These are phyloP conservation scores for Palythoa grandis DNA, from an alignment of 92 coral and sea anemone species.

Conservation along the genomic window DNA sequence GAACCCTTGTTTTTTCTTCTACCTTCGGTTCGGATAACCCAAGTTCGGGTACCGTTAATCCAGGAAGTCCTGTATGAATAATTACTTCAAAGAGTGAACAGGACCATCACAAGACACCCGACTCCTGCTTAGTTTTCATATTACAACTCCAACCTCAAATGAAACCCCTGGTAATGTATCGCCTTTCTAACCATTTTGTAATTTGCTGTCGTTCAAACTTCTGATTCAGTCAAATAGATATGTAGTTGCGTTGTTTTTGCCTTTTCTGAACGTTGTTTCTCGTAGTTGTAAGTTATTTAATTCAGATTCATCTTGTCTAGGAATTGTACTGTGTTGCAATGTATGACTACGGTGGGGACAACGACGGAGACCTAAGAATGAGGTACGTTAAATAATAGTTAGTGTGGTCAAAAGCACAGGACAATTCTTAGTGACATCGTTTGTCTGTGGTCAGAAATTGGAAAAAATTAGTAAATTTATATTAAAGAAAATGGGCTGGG, in stretches of 20 bases:
- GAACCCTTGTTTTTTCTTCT: too few species aligned
- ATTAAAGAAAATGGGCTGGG: too few species aligned
- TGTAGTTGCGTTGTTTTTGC: not conserved
- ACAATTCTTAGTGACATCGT: not conserved
- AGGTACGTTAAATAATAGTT: constrained; percentile 52
- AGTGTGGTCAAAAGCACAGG: not conserved
- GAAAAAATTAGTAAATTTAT: not conserved
- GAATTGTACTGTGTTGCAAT: constrained; percentile 73
- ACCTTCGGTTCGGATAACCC: too few species aligned
- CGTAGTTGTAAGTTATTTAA: not conserved
- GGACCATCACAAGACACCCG: too few species aligned
- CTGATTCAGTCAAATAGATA: not conserved
- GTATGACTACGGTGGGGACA: constrained; percentile 87
- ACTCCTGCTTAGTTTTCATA: too few species aligned
- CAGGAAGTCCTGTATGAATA: too few species aligned
- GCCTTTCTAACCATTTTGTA: not conserved
- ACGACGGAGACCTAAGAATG: constrained; percentile 85
- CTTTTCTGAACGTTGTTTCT: not conserved
- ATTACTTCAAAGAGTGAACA: too few species aligned
- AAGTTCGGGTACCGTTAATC: too few species aligned
- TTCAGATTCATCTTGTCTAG: not conserved
- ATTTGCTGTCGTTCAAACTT: not conserved
- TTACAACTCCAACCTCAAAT: too few species aligned
- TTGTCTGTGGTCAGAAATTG: not conserved
- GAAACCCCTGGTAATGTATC: not conserved